Conservation (phyloP, 2,888 invertebrate genomes). For the Drosophila emarginata region DNA sequence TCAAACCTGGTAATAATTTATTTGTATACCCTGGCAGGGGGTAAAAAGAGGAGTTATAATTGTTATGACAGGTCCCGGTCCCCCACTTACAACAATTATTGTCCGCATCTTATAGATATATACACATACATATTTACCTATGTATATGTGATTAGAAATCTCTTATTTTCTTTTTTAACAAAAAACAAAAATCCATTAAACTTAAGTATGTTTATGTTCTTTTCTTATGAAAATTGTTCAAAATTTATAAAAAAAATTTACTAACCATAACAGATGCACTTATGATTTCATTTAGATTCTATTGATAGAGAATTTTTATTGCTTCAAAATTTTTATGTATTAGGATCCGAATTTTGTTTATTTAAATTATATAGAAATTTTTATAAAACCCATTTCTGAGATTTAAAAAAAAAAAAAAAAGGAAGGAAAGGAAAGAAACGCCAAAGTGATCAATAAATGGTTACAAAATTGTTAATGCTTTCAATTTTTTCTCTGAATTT, state of each 20-base stretch:
- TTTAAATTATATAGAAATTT: neutral
- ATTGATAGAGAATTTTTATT: neutral
- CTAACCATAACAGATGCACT: neutral
- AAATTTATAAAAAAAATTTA: neutral
- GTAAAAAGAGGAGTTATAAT: neutral
- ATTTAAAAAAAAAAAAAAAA: neutral
- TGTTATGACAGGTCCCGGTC: neutral
- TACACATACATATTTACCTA: neutral
- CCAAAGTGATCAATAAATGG: conserved; percentile 5
- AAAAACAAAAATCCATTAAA: neutral
- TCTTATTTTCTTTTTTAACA: neutral
- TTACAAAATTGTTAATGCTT: conserved; percentile 38
- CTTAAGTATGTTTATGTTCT: neutral
- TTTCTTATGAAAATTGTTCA: neutral
- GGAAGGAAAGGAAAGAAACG: neutral
- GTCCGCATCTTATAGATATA: neutral
- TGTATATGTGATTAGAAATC: neutral
- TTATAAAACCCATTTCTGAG: neutral
- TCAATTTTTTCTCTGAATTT: conserved; percentile 64
- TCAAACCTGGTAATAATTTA: conserved; percentile 46
- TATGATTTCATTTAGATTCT: neutral
- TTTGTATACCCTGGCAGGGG: conserved; percentile 23
- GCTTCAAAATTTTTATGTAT: neutral
- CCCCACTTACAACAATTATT: neutral
- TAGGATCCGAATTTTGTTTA: neutral